Base-by-base conservation (phyloP, 2,797 vertebrate genomes). In the Pelodytes ibericus region DNA sequence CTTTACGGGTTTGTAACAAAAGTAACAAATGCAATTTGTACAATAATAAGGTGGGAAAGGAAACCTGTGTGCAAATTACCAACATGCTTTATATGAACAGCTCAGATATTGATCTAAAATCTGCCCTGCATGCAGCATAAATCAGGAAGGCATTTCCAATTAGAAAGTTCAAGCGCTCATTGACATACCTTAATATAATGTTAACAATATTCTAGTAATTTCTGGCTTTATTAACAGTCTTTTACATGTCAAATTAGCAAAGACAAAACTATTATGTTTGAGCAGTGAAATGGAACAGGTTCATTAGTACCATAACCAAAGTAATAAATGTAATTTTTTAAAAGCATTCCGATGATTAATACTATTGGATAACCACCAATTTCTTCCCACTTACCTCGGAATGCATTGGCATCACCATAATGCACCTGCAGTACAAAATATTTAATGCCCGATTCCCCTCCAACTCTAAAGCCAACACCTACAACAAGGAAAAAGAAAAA, bases 391-490 rank as follows among this genome's bases (percentile, higher is more conserved):
- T 66, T 87, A 97, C 97, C 96, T 93, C 82, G 93, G 79, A 99
- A 99, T 82, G 91, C 93, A 84, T 80, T 85, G 73, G 93, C 60
- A 68, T 98, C 95, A n/a, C 96, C 97, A 79, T 99, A 99, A 88
- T 99, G 97, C 27, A 99, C 95, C 82, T 99, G 97, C 22, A 99
- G 94, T 78, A 99, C 96, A 84, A 99, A 96, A 84, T 94, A 92
- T 84, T 94, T 93, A 80, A 91, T 94, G 77, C 90, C 92, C 1
- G 92, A 88, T 82, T 88, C 91, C 83, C 90, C 93, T 84, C 96
- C 97, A 79, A 99, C 97, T 93, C 93, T 94, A 88, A 99, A 99
- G 73, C 96, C 97, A 82, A 99, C 97, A 89, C 93, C 97, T 97
- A 25, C 83, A 75, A 73, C 49, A 82, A 68, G 71, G 75, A 7